A percentile compares a stretch with the other conserved stretches of the same genome.
Conservation (phyloP, 2,888 invertebrate species). For the Torymus auratus region DNA sequence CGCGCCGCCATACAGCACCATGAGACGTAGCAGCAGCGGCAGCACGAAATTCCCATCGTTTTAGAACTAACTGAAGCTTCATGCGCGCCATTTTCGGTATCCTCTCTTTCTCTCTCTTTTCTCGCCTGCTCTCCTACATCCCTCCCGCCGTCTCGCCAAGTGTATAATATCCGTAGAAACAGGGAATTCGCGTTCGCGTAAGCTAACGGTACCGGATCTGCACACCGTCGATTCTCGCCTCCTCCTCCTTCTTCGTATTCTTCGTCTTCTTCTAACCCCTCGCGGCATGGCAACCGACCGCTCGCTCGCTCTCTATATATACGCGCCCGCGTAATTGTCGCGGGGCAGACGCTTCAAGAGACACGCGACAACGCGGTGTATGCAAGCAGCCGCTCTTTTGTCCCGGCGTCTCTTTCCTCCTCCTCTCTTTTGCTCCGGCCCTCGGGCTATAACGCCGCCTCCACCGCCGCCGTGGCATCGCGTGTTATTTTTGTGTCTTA, state of each 20-base stretch:
- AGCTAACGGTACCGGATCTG: constrained; percentile 23
- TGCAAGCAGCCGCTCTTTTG: neutral
- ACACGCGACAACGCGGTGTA: neutral
- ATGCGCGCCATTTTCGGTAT: constrained; percentile 69
- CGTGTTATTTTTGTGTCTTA: no score
- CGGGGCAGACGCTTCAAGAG: constrained; percentile 6
- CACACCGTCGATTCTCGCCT: neutral
- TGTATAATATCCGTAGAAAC: no score
- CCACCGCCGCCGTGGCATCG: no score
- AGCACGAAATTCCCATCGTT: constrained; percentile 71
- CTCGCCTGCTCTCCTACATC: neutral
- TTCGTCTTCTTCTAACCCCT: constrained; percentile 6
- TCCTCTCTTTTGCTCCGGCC: neutral
- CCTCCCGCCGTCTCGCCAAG: neutral
- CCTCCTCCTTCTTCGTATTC: neutral
- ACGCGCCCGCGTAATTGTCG: constrained; percentile 15
- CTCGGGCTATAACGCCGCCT: no score
- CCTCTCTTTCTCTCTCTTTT: constrained; percentile 31
- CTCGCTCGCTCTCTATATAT: neutral
- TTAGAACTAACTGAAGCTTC: constrained; percentile 68
- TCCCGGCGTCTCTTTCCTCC: neutral
- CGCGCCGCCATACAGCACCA: constrained; percentile 48
- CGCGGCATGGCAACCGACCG: neutral
- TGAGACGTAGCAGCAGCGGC: constrained; percentile 21
- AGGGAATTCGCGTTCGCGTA: neutral